Evolutionary conservation across 1,140 invertebrate genomes (phyloP).

Genomic region (Proctacanthus coquilletti): DNA sequence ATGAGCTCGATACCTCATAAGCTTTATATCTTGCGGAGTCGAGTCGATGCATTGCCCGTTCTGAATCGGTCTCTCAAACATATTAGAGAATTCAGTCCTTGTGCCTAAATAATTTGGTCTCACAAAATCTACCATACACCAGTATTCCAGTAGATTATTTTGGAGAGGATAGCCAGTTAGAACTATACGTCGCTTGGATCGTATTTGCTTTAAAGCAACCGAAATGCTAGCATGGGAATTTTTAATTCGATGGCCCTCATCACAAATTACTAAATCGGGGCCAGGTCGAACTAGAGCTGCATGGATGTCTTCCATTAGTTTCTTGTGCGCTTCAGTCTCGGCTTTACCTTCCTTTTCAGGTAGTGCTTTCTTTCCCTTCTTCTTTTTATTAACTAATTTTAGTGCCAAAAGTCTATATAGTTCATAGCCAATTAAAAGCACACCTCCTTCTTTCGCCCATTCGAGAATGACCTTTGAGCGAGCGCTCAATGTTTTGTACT

Average conservation of each 20-base stretch:
- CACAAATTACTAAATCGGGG: slow-evolving; percentile 88
- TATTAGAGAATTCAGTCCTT: slow-evolving; percentile 87
- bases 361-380: slow-evolving; percentile 29
- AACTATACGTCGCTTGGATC: slow-evolving; percentile 76
- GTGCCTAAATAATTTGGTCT: slow-evolving; percentile 83
- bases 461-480: slow-evolving; percentile 64
- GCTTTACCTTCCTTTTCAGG: slow-evolving; percentile 49
- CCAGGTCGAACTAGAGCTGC: slow-evolving; percentile 77
- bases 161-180: slow-evolving; percentile 93
- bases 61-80: slow-evolving; percentile 90
- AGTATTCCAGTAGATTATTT: slow-evolving; percentile 91
- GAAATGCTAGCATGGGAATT: slow-evolving; percentile 90
- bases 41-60: slow-evolving; percentile 91
- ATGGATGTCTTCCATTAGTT: slow-evolving; percentile 71
- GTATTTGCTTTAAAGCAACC: slow-evolving; percentile 78
- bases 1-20: slow-evolving; percentile 81
- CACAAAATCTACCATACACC: slow-evolving; percentile 95
- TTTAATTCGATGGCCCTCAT: slow-evolving; percentile 94
- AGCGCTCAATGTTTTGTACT: slow-evolving; percentile 77
- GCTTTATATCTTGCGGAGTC: slow-evolving; percentile 71
- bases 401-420: slow-evolving; percentile 79
- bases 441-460: slow-evolving; percentile 80
- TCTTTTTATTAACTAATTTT: slow-evolving; percentile 40
- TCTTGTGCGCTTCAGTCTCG: slow-evolving; percentile 72
- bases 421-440: slow-evolving; percentile 95